These are phyloP conservation scores for Antheraea pernyi DNA, from an alignment of 1,140 invertebrate genomes.

Conservation along the genomic window DNA sequence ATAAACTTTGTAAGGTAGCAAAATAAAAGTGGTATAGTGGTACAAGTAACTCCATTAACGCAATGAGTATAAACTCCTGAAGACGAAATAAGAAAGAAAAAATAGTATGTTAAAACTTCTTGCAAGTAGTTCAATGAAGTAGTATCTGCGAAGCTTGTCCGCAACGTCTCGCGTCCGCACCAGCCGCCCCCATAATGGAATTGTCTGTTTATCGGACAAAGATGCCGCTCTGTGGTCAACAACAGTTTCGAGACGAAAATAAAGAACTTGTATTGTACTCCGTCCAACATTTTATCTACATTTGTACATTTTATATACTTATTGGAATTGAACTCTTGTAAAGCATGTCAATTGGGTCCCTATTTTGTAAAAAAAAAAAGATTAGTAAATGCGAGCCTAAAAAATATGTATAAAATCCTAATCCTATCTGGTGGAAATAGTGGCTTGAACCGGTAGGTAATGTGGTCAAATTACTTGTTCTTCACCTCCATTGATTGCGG, in stretches of 20 bases:
- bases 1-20: too few relatives aligned
- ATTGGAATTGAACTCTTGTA: too few relatives aligned
- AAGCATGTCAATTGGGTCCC: too few relatives aligned
- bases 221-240: not conserved
- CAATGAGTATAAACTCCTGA: not conserved
- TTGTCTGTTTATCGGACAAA: constrained; percentile 4
- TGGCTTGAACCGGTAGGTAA: too few relatives aligned
- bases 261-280: not conserved
- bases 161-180: not conserved
- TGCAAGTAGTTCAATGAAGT: not conserved
- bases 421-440: too few relatives aligned
- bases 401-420: too few relatives aligned
- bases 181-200: not conserved
- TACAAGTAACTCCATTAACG: not conserved
- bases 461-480: too few relatives aligned
- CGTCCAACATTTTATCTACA: not conserved
- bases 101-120: not conserved
- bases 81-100: not conserved
- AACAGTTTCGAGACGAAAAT: not conserved
- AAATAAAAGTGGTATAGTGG: not conserved
- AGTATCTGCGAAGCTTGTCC: not conserved
- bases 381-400: too few relatives aligned
- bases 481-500: too few relatives aligned
- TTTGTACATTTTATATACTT: not conserved
- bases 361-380: too few relatives aligned